These are phyloP conservation scores for Aphodius sticticus DNA, from an alignment of 2,888 invertebrate genomes.

Conservation along the genomic window DNA sequence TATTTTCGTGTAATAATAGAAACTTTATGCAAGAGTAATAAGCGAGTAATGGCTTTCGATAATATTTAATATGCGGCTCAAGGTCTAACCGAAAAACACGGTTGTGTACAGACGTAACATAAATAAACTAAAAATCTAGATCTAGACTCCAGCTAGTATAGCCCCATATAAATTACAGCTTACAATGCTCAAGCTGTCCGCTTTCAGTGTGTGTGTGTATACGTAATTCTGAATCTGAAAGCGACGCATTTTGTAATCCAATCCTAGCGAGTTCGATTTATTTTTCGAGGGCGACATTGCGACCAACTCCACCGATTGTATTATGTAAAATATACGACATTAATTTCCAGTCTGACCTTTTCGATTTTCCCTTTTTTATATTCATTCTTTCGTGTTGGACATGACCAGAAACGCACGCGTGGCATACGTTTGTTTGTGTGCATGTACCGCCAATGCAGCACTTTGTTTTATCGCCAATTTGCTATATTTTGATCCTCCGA, in stretches of 20 bases:
- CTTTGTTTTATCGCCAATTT: not conserved
- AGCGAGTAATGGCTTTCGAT: not conserved
- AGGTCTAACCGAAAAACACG: not conserved
- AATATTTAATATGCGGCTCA: not conserved
- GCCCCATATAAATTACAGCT: not conserved
- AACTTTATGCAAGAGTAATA: not conserved
- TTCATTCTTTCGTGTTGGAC: not conserved
- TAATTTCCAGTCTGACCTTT: not conserved
- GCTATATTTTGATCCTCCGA: not conserved
- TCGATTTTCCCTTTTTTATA: not conserved
- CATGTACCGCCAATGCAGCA: not conserved
- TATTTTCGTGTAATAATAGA: not conserved
- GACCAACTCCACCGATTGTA: not conserved
- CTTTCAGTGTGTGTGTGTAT: not conserved
- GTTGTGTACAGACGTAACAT: not conserved
- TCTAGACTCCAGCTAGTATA: not conserved
- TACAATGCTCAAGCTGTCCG: not conserved
- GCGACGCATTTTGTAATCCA: not conserved
- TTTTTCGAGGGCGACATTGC: not conserved
- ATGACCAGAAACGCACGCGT: not conserved
- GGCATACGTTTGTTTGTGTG: not conserved
- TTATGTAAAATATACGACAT: slow-evolving; percentile 4
- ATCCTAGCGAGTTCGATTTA: not conserved
- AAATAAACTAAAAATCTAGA: not conserved
- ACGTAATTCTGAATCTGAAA: not conserved